A percentile compares a stretch with the other conserved stretches of the same genome.
Conservation (phyloP, 1,140 invertebrate species). For the Lepidurus packardi region DNA sequence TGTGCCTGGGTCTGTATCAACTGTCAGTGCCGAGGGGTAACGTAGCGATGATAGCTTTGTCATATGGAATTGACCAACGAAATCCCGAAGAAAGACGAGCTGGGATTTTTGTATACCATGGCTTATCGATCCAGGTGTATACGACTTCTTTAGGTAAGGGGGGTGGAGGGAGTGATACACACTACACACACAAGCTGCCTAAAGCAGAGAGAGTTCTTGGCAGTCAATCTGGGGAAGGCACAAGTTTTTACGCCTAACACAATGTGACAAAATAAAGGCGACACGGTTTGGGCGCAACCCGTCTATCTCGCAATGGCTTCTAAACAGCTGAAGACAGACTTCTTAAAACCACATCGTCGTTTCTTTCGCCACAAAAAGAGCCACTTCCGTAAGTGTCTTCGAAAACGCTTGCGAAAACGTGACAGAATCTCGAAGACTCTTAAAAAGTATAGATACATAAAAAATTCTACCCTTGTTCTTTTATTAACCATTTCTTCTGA, state of each 20-base stretch:
- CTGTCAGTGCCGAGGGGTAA: background rate
- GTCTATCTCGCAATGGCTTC: background rate
- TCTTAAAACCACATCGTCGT: background rate
- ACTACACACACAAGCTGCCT: background rate
- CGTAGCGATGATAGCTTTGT: background rate
- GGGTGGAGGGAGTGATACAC: background rate
- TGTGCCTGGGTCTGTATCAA: background rate
- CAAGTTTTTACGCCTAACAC: background rate
- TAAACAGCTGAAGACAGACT: background rate
- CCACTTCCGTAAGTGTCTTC: no score
- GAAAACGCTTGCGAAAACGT: no score
- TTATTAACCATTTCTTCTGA: no score
- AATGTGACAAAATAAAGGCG: background rate
- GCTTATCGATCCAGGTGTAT: slow-evolving; percentile 1
- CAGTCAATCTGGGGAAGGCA: background rate
- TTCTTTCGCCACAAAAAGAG: background rate
- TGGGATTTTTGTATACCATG: background rate
- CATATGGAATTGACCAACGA: background rate
- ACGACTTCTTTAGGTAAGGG: background rate
- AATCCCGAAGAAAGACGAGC: background rate
- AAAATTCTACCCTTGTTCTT: no score
- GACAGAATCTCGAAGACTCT: no score
- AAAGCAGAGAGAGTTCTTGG: background rate
- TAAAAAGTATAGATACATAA: no score
- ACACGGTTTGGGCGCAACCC: slow-evolving; percentile 13